Percentiles rank a stretch among this genome's conserved stretches.
Conservation (phyloP, 2,113 vertebrate species). For the Phylloscopus whistleri region DNA sequence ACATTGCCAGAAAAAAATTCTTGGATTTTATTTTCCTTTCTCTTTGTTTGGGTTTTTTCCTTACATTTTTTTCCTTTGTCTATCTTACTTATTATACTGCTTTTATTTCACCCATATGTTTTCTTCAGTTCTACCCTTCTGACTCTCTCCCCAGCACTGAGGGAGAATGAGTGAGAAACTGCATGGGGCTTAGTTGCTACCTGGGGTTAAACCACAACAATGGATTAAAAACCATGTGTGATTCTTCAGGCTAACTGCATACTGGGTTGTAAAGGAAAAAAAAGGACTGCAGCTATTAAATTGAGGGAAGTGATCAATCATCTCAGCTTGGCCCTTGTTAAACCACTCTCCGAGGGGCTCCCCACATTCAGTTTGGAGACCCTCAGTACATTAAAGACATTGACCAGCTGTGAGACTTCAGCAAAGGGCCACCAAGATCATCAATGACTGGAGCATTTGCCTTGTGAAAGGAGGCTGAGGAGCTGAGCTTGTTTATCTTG, state of each 20-base stretch:
- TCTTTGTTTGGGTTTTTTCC: not conserved
- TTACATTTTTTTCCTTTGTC: not conserved
- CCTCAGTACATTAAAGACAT: not conserved
- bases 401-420: not conserved
- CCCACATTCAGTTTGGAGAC: not conserved
- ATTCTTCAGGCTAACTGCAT: not conserved
- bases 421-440: not conserved
- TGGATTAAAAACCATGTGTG: not conserved
- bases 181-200: not conserved
- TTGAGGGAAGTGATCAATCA: not conserved
- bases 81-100: not conserved
- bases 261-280: not conserved
- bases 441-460: not conserved
- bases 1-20: not conserved
- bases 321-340: not conserved
- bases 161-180: rapidly evolving
- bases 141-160: not conserved
- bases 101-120: not conserved
- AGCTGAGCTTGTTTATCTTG: not conserved
- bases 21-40: not conserved
- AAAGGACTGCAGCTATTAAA: not conserved
- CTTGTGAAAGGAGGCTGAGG: not conserved
- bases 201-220: not conserved
- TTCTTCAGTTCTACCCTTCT: not conserved
- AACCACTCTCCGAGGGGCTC: not conserved